Evolutionary conservation across 2,113 vertebrate genomes (phyloP).

Genomic region (Spilogale gracilis): DNA sequence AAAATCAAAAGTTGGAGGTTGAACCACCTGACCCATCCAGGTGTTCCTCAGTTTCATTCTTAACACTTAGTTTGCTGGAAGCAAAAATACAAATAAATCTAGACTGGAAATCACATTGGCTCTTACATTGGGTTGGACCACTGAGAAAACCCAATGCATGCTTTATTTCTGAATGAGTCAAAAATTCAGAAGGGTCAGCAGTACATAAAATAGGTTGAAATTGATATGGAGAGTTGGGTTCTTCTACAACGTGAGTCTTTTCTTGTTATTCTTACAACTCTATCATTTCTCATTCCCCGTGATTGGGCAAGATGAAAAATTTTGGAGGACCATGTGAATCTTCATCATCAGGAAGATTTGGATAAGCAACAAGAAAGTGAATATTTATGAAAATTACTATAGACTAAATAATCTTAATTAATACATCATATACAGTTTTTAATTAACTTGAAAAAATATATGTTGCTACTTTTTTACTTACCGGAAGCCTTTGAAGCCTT

Average conservation of each 20-base stretch:
- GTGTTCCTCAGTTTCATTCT: neutral
- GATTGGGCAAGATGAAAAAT: neutral
- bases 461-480: conserved; percentile 1
- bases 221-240: neutral
- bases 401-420: neutral
- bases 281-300: neutral
- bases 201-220: neutral
- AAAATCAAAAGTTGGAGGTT: neutral
- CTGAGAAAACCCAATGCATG: neutral
- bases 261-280: neutral
- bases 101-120: neutral
- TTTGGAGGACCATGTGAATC: neutral
- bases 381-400: neutral
- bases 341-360: neutral
- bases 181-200: neutral
- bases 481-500: neutral
- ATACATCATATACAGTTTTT: neutral
- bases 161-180: conserved; percentile 30
- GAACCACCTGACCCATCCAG: neutral
- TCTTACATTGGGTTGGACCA: neutral
- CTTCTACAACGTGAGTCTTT: neutral
- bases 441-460: neutral
- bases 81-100: conserved; percentile 37
- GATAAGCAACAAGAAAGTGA: neutral
- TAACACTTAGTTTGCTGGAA: neutral